Percentiles rank a stretch among this genome's conserved stretches.
phyloP scores from a whole-genome alignment of 2,113 vertebrate species.

The Gila orcuttii region DNA sequence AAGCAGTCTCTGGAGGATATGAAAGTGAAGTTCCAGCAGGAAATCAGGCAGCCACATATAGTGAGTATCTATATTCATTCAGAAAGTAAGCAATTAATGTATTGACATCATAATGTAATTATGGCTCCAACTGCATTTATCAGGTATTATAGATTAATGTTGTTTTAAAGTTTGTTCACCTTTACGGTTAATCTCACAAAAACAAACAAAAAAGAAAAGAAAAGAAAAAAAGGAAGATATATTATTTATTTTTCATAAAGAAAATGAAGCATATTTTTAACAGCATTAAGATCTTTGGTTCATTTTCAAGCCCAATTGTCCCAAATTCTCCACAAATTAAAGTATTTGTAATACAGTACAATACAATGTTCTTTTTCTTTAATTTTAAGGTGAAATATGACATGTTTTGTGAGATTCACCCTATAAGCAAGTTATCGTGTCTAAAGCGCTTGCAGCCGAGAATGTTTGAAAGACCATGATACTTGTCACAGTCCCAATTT shows the following conservation, averaged over 20 bases:
- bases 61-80: conserved; percentile 33
- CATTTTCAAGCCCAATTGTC: neutral
- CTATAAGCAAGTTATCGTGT: neutral
- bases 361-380: neutral
- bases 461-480: neutral
- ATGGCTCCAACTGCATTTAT: no score
- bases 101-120: no score
- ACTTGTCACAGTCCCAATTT: neutral
- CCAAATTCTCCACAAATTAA: neutral
- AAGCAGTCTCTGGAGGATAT: conserved; percentile 82
- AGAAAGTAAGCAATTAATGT: neutral
- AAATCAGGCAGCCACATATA: conserved; percentile 64
- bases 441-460: neutral
- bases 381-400: neutral
- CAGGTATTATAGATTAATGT: neutral
- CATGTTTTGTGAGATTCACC: neutral
- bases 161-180: neutral
- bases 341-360: neutral
- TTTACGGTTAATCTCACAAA: neutral
- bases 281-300: neutral
- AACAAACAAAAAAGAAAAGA: neutral
- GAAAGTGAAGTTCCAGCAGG: conserved; percentile 82
- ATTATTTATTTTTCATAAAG: neutral
- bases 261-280: neutral
- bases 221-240: neutral